Evolutionary conservation across 2,888 invertebrate species (phyloP).

Genomic region (Chrysolina haemoptera): DNA sequence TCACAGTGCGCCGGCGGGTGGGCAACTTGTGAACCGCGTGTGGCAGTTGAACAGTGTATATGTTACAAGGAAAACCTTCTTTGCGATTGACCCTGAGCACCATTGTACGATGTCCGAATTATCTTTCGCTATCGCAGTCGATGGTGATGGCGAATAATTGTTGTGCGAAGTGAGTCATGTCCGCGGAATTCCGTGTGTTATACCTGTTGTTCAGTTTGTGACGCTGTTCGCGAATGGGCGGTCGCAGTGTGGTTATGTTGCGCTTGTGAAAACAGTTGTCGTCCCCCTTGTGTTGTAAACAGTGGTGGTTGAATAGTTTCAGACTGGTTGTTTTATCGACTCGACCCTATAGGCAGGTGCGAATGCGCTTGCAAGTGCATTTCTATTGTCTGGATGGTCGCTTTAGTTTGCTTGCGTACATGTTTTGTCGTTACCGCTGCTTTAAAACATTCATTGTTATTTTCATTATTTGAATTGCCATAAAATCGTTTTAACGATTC

Average conservation of each 20-base stretch:
- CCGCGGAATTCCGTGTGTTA: slow-evolving; percentile 52
- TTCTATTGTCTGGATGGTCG: slow-evolving; percentile 33
- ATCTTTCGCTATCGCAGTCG: slow-evolving; percentile 40
- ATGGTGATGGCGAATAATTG: slow-evolving; percentile 41
- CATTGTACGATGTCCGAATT: slow-evolving; percentile 16
- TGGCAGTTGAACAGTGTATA: slow-evolving; percentile 39
- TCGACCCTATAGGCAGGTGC: slow-evolving; percentile 43
- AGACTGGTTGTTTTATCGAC: slow-evolving; percentile 31
- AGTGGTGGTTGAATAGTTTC: slow-evolving; percentile 33
- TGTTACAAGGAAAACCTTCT: slow-evolving; percentile 27
- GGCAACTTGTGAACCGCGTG: slow-evolving; percentile 45
- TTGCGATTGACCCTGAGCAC: slow-evolving; percentile 26
- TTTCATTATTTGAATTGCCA: neutral
- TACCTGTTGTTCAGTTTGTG: slow-evolving; percentile 42
- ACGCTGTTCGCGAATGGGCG: slow-evolving; percentile 43
- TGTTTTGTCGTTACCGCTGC: slow-evolving; percentile 35
- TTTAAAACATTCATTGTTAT: neutral
- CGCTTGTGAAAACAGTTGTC: slow-evolving; percentile 16
- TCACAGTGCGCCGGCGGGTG: slow-evolving; percentile 46
- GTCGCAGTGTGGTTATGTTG: slow-evolving; percentile 54
- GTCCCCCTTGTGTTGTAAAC: slow-evolving; percentile 33
- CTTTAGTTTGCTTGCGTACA: slow-evolving; percentile 37
- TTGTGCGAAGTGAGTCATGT: slow-evolving; percentile 51
- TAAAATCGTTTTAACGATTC: slow-evolving; percentile 8
- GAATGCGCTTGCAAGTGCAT: slow-evolving; percentile 42